These are phyloP conservation scores for Epinephelus awoara DNA, from an alignment of 2,797 vertebrate genomes.

Conservation along the genomic window DNA sequence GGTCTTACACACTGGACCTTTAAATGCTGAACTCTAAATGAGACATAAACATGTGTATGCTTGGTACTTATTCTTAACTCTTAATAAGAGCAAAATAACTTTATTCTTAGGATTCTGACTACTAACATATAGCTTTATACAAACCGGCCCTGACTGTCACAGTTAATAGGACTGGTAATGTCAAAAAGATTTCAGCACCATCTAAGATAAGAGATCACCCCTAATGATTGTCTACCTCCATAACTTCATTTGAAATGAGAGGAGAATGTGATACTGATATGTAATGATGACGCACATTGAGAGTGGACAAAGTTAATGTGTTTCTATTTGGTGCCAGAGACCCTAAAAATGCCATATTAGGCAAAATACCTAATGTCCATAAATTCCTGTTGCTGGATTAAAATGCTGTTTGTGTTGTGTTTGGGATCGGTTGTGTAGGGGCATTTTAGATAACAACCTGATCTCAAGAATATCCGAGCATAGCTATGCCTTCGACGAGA, in stretches of 20 bases:
- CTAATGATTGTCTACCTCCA: slow-evolving; percentile 44
- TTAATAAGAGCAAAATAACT: background rate
- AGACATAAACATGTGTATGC: background rate
- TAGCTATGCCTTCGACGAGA: background rate
- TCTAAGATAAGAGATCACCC: slow-evolving; percentile 62
- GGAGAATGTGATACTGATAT: background rate
- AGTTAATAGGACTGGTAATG: background rate
- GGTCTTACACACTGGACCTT: too few species aligned
- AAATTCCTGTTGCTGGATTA: background rate
- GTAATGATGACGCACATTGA: background rate
- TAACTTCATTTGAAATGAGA: background rate
- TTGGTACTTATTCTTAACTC: too few species aligned
- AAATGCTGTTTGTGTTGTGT: slow-evolving; percentile 58
- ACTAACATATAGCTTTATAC: background rate
- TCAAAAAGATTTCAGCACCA: slow-evolving; percentile 53
- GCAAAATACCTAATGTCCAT: accelerated
- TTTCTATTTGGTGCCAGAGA: background rate
- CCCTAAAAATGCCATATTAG: background rate
- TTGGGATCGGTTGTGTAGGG: slow-evolving; percentile 71
- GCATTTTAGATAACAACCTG: slow-evolving; percentile 49
- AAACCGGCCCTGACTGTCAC: background rate
- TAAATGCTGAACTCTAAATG: too few species aligned
- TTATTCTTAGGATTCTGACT: background rate
- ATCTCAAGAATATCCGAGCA: slow-evolving; percentile 39
- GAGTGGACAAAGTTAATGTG: background rate